Evolutionary conservation across 2,888 invertebrate genomes (phyloP).

Genomic region (Chymomyza caudatula): DNA sequence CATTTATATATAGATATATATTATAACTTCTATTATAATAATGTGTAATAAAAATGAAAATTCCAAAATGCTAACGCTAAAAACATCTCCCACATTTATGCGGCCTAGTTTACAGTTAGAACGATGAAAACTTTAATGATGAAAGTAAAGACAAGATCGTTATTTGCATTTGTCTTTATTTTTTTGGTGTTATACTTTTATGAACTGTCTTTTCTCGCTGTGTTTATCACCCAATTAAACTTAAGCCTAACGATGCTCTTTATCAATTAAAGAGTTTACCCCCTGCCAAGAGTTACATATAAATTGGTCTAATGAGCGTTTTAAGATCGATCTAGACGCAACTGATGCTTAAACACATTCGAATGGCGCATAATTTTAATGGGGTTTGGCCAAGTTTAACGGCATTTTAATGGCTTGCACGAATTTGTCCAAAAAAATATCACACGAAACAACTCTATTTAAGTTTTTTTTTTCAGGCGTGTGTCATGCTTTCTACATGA

Average conservation of each 20-base stretch:
- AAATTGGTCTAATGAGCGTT: neutral
- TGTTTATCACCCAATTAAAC: neutral
- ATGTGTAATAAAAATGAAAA: too few relatives aligned
- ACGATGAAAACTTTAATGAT: neutral
- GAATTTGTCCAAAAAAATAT: constrained; percentile 42
- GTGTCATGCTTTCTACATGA: constrained; percentile 3
- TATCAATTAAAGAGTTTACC: neutral
- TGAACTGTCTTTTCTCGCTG: neutral
- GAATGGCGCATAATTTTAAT: constrained; percentile 34
- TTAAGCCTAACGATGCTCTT: neutral
- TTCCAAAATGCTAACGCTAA: neutral
- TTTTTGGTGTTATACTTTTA: too few relatives aligned
- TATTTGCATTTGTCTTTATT: neutral
- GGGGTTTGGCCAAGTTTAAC: constrained; percentile 33
- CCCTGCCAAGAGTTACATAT: neutral
- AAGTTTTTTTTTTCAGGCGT: neutral
- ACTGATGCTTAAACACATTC: too few relatives aligned
- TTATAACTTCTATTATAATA: too few relatives aligned
- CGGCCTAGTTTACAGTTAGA: neutral
- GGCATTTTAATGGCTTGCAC: constrained; percentile 50
- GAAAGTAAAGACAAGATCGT: neutral
- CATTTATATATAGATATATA: too few relatives aligned
- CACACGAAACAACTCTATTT: neutral
- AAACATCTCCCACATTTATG: neutral
- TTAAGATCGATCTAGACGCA: neutral